phyloP scores from a whole-genome alignment of 2,113 vertebrate species.

The Dascyllus trimaculatus region DNA sequence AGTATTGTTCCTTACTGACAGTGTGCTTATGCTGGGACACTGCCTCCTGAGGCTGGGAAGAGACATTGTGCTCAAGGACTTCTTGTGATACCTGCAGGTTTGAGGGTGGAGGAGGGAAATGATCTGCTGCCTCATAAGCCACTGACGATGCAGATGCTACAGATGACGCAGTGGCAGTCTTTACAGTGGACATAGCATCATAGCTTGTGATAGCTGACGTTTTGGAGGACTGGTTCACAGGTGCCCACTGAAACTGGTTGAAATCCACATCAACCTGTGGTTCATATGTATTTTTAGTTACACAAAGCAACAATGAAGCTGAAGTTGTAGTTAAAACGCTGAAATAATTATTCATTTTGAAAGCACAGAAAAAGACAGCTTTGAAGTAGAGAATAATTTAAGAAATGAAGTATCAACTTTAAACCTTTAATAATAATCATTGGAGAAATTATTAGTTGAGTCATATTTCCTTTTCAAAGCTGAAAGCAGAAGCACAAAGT shows the following conservation, averaged over 20 bases:
- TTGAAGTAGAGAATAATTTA: background rate
- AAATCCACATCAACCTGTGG: conserved; percentile 87
- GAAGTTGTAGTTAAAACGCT: conserved; percentile 21
- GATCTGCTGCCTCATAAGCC: conserved; percentile 76
- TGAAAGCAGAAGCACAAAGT: background rate
- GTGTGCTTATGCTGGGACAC: conserved; percentile 68
- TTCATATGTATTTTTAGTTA: conserved; percentile 30
- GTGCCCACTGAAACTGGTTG: conserved; percentile 86
- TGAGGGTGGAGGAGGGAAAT: conserved; percentile 81
- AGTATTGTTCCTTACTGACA: conserved; percentile 84
- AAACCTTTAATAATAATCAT: background rate
- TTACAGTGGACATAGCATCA: conserved; percentile 72
- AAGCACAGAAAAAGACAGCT: conserved; percentile 7
- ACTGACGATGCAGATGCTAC: conserved; percentile 64
- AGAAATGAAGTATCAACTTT: background rate
- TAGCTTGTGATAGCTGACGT: conserved; percentile 73
- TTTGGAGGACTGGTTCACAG: conserved; percentile 78
- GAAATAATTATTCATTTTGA: background rate
- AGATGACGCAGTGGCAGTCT: conserved; percentile 53
- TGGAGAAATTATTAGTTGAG: conserved; percentile 2
- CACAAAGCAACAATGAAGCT: conserved; percentile 61
- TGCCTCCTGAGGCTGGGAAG: conserved; percentile 76
- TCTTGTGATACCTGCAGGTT: conserved; percentile 80
- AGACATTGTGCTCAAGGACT: conserved; percentile 72
- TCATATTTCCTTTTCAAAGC: background rate